Evolutionary conservation across 2,888 invertebrate genomes (phyloP), one percentile per base, ranked within the genome.

Genomic region (Oxyteleia sp.): DNA sequence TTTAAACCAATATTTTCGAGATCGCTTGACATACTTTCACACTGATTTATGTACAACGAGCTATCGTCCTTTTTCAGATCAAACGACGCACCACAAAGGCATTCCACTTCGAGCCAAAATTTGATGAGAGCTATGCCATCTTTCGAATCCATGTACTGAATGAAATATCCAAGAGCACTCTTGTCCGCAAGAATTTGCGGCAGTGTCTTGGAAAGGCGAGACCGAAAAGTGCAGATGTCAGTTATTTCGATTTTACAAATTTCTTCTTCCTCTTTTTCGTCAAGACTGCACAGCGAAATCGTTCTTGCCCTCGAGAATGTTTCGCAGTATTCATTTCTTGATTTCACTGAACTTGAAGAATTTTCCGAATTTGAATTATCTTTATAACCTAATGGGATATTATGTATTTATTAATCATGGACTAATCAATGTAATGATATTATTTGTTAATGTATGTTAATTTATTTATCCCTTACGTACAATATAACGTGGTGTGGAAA

Each of bases 131-230:
- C 93, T 69, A 96, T 93, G 68, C 95, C 95, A 74, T 95, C 95
- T 85, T 95, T 95, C n/a, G 95, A 94, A 89, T 98, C 97, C 95
- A 98, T 95, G 93, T 96, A 98, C 89, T 98, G 97, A 69, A 97
- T 95, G 92, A 98, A 97, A 93, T 97, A 97, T 53, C 96, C 96
- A 23, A 98, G 94, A 71, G 97, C 97, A 91, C 96, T 96, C 91
- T 96, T 96, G 93, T 98, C 97, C 23, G 95, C 93, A 13, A 98
- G 94, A 85, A 97, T 95, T 89, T 98, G 96, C 78, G 94, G 94
- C 79, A 98, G 94, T 63, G 95, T 96, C 94, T 97, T 95, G 3
- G 97, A 96, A 64, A 98, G 94, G 74, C 96, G 95, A 0, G 96
- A 96, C 55, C 88, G 85, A 86, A 94, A 94, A 86, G 94, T 94